These are phyloP conservation scores for Phaedon cochleariae DNA, from an alignment of 2,888 invertebrate genomes.

Conservation along the genomic window DNA sequence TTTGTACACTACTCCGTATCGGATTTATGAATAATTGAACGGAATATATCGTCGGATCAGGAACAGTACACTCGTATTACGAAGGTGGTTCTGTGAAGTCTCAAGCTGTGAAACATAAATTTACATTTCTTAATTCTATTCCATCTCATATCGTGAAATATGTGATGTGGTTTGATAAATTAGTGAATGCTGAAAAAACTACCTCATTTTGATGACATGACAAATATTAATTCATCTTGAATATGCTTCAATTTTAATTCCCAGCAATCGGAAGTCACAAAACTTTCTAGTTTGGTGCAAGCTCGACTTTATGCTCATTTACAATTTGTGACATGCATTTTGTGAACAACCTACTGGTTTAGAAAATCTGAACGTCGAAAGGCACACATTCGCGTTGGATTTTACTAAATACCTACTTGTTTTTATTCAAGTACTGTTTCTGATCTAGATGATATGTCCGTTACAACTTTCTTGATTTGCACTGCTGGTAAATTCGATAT, in stretches of 20 bases:
- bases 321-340: slow-evolving; percentile 23
- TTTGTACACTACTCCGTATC: slow-evolving; percentile 63
- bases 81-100: slow-evolving; percentile 24
- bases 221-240: neutral
- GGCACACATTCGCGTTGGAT: slow-evolving; percentile 43
- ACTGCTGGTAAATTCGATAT: slow-evolving; percentile 22
- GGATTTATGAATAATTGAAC: slow-evolving; percentile 55
- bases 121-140: too few species aligned
- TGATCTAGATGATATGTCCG: slow-evolving; percentile 32
- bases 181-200: slow-evolving; percentile 7
- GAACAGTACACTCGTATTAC: slow-evolving; percentile 11
- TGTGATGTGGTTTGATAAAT: neutral
- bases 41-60: slow-evolving; percentile 37
- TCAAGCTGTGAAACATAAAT: slow-evolving; percentile 17
- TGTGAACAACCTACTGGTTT: slow-evolving; percentile 18
- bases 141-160: neutral
- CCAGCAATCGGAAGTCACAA: neutral
- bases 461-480: slow-evolving; percentile 31
- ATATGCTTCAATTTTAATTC: neutral
- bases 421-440: slow-evolving; percentile 11
- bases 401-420: slow-evolving; percentile 16
- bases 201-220: slow-evolving; percentile 26
- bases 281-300: slow-evolving; percentile 5
- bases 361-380: slow-evolving; percentile 32
- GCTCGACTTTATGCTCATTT: neutral